Base-by-base conservation (phyloP, 2,888 invertebrate genomes). In the Acronicta alni region DNA sequence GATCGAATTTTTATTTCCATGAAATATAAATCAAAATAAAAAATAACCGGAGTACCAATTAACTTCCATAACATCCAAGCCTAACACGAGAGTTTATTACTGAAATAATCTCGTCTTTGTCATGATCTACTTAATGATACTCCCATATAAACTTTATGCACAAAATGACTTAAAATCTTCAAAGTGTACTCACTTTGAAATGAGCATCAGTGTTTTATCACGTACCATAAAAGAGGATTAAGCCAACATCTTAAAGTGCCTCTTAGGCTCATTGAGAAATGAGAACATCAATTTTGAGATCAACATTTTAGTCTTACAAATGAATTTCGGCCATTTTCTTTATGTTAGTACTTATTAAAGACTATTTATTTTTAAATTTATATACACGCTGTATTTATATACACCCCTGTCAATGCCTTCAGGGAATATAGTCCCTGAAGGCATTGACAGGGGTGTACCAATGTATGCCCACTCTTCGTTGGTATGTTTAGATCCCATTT, bases 171-270 rank as follows among this genome's bases (percentile, higher is more conserved):
- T 57, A 18, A 60, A 71, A 57, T 52, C 54, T 48, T 18, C 51
- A 18, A 44, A 74, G 70, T 65, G 57, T 44, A 51, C 45, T 61
- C 48, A 54, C 20, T 65, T 51, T 41, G 43, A 54, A 55, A 47
- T 46, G 26, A 53, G 57, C 38, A 56, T 42, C 57, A 49, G n/a
- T 65, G 65, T 74, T 69, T 65, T 70, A 72, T 57, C 51, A 60
- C 71, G 55, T 52, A 48, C 60, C 60, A 74, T 74, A 70, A 65
- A 73, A 48, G 47, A 12, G 16, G 52, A 65, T 74, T 65, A 70
- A 30, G 26, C 17, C 23, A 49, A 52, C 46, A 37, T 49, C 47
- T 67, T 12, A n/a, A 17, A 57, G 18, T 16, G 32, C 38, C 48
- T 41, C 37, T 72, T 44, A 49, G 35, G 38, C 52, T 57, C 39